These are phyloP conservation scores for Erethizon dorsatum DNA, from an alignment of 2,797 vertebrate species.

Conservation along the genomic window DNA sequence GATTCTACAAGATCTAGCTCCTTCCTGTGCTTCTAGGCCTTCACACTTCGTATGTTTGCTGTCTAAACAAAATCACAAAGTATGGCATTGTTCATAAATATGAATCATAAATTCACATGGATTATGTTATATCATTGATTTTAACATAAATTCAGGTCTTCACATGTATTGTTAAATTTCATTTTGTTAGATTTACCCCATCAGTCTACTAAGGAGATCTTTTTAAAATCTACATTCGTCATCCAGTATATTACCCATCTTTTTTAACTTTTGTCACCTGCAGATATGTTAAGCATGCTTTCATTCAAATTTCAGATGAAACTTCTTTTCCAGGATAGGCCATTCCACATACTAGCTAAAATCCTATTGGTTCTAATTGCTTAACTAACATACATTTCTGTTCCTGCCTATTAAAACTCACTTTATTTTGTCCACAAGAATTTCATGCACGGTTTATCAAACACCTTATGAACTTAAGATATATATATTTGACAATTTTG, in stretches of 20 bases:
- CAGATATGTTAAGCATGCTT: conserved; percentile 1
- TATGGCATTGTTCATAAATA: not conserved
- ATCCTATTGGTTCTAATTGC: not conserved
- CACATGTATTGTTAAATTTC: conserved; percentile 12
- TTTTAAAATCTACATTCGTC: not conserved
- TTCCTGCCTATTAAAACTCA: not conserved
- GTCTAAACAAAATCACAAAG: conserved; percentile 21
- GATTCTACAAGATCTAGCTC: not conserved
- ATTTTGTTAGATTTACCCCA: not conserved
- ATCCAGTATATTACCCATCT: not conserved
- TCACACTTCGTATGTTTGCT: not conserved
- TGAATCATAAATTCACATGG: not conserved
- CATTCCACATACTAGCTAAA: not conserved
- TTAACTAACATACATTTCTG: conserved; percentile 28
- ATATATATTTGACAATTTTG: not conserved
- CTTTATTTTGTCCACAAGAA: conserved; percentile 21
- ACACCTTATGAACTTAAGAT: conserved; percentile 17
- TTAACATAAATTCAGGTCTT: conserved; percentile 54
- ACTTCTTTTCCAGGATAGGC: not conserved
- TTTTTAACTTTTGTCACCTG: not conserved
- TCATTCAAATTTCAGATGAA: not conserved
- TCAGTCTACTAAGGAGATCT: conserved; percentile 10
- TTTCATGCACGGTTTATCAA: conserved; percentile 4
- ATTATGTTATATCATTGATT: conserved; percentile 11
- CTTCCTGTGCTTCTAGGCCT: not conserved